These are phyloP conservation scores for Lithophane leautieri DNA, from an alignment of 2,888 invertebrate genomes.

Conservation along the genomic window DNA sequence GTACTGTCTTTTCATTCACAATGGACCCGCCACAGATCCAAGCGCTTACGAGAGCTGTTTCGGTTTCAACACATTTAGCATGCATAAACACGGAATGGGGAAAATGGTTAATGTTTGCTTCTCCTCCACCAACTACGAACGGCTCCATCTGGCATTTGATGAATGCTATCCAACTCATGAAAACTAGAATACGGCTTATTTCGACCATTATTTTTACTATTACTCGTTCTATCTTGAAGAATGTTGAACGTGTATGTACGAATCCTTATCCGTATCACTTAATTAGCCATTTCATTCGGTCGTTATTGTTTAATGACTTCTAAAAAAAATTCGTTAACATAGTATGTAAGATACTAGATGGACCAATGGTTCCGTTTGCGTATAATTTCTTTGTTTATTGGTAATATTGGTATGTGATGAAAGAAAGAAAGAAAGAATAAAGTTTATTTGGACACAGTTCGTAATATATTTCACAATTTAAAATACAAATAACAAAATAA, in stretches of 20 bases:
- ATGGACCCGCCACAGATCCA: conserved; percentile 72
- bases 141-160: conserved; percentile 23
- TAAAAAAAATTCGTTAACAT: background rate
- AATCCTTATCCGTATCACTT: conserved; percentile 31
- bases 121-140: conserved; percentile 2
- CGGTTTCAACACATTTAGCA: background rate
- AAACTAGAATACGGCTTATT: background rate
- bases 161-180: conserved; percentile 11
- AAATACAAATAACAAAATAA: too few species aligned
- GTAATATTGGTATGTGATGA: background rate
- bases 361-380: background rate
- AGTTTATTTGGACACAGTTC: too few species aligned
- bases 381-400: background rate
- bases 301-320: conserved; percentile 29
- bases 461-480: too few species aligned
- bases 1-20: conserved; percentile 66
- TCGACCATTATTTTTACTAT: background rate
- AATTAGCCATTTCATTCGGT: conserved; percentile 12
- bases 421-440: too few species aligned
- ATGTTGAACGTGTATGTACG: background rate
- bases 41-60: rapidly evolving
- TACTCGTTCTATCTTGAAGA: background rate
- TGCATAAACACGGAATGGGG: conserved; percentile 7
- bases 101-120: background rate
- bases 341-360: background rate